Conservation (phyloP, 2,113 vertebrate genomes). For the Ceyx melanurus region DNA sequence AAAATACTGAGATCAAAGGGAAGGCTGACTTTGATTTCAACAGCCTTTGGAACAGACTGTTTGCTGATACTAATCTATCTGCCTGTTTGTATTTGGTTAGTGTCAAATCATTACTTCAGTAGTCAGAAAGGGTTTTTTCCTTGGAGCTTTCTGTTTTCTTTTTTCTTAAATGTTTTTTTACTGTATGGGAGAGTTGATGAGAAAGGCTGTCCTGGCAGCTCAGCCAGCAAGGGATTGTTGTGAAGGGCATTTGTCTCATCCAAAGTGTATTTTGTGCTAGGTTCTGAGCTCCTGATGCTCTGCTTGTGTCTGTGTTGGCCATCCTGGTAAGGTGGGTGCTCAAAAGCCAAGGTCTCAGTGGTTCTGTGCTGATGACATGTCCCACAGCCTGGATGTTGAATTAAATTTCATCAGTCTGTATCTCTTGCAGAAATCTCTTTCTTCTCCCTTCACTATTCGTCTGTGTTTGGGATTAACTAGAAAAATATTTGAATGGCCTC, state of each 20-base stretch:
- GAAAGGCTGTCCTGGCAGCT: neutral
- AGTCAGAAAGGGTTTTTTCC: neutral
- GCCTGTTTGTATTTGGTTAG: conserved; percentile 7
- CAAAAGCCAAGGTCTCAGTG: neutral
- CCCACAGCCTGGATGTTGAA: neutral
- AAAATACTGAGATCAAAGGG: conserved; percentile 26
- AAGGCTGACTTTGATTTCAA: conserved; percentile 36
- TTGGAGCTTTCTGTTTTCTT: neutral
- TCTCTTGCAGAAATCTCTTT: neutral
- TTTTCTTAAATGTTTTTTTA: neutral
- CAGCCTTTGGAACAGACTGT: neutral
- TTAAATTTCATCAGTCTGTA: neutral
- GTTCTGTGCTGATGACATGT: fast-evolving
- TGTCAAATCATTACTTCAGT: conserved; percentile 9
- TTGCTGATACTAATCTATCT: conserved; percentile 32
- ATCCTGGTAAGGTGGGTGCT: neutral
- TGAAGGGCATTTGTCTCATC: neutral
- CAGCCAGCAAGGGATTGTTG: neutral
- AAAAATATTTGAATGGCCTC: neutral
- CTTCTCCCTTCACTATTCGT: neutral
- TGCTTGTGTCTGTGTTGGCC: neutral
- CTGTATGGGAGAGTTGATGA: neutral
- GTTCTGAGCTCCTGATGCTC: neutral
- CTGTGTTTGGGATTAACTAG: neutral
- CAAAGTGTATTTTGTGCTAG: neutral